Evolutionary conservation across 2,113 vertebrate genomes (phyloP), one percentile per base, ranked within the genome.

Genomic region (Alligator sinensis): DNA sequence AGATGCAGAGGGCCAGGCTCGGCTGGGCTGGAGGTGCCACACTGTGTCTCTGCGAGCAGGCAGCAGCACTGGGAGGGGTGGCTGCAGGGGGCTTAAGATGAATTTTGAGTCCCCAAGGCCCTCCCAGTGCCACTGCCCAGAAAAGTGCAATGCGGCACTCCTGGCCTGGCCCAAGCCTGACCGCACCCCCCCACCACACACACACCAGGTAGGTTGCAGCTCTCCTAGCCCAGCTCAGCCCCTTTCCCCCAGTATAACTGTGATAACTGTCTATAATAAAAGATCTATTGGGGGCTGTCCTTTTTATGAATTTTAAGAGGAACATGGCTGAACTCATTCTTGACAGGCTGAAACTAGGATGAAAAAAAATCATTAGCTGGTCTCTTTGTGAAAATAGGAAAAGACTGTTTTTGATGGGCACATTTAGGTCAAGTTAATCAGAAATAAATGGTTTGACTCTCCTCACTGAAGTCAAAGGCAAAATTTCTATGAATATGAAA

Each of bases 401-500:
- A 64, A 55, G 88, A 91, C 11, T 63, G 16, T 30, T 78, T 94
- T 84, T 63, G 76, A 38, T 80, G 75, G 57, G 59, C 34, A 79
- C 76, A 38, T 3, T 47, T n/a, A 85, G 88, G 47, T 54, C 88
- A 89, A 38, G 61, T 68, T 47, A 82, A 78, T 76, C 3, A 80
- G 62, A 84, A 27, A 70, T 47, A 4, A 87, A 89, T 13, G 66
- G 6, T 63, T 92, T 64, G 62, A 82, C 60, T 93, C 87, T 66
- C 64, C 63, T 64, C 59, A 88, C 38, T 82, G 82, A 76, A 87
- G 63, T 25, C 38, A 47, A 87, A 92, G 87, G 79, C 55, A 80
- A 80, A 96, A 84, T 74, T 86, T 72, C 86, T 70, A 47, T 1
- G 1, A 47, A 94, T 75, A 85, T 87, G 75, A 96, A 94, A 95